A percentile compares a stretch with the other conserved stretches of the same genome.
Conservation (phyloP, 2,888 invertebrate species). For the Molorchus minor region DNA sequence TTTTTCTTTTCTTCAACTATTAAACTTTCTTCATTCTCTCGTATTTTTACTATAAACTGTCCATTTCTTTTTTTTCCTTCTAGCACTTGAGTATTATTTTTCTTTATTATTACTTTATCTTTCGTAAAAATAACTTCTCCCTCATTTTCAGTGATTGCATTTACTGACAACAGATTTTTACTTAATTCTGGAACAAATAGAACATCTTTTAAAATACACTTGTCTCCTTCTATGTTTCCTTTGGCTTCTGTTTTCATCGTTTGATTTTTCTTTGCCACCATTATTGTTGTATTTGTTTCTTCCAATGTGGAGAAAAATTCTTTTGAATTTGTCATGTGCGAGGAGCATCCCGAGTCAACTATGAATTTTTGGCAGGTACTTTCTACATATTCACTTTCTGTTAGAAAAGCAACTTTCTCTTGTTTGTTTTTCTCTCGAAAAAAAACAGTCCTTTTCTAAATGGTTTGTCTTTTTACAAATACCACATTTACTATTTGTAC, state of each 20-base stretch:
- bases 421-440: not conserved
- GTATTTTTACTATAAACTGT: constrained; percentile 27
- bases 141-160: constrained; percentile 44
- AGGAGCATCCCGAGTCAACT: constrained; percentile 23
- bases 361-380: not conserved
- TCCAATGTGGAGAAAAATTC: not conserved
- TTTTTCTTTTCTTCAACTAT: constrained; percentile 10
- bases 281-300: not conserved
- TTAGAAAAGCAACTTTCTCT: constrained; percentile 19
- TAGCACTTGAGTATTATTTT: constrained; percentile 33
- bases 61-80: constrained; percentile 33
- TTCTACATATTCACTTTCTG: not conserved
- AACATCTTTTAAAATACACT: constrained; percentile 39
- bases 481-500: not conserved
- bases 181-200: constrained; percentile 45
- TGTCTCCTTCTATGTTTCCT: constrained; percentile 24
- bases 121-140: constrained; percentile 43
- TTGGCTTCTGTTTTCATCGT: constrained; percentile 20
- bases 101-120: constrained; percentile 38
- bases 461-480: constrained; percentile 8
- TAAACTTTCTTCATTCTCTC: not conserved
- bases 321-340: constrained; percentile 28
- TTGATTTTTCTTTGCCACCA: constrained; percentile 25
- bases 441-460: constrained; percentile 3
- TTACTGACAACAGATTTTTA: constrained; percentile 49